Conservation (phyloP, 2,113 vertebrate species). For the Notothenia rossii region DNA sequence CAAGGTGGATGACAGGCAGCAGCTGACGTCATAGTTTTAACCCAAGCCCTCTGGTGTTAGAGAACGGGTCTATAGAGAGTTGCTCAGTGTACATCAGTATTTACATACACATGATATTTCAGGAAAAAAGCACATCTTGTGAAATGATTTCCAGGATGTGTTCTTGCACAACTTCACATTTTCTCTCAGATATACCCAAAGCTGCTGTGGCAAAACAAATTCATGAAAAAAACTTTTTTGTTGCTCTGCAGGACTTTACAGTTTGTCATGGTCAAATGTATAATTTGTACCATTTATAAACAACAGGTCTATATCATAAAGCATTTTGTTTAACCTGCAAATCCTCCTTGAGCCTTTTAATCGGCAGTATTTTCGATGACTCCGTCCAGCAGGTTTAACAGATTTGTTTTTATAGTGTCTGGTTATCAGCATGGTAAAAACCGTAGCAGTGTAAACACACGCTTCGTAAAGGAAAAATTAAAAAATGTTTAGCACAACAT, state of each 20-base stretch:
- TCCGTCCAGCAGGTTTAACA: not conserved
- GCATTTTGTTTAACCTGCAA: conserved; percentile 19
- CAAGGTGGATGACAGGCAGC: not conserved
- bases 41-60: conserved; percentile 2
- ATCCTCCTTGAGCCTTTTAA: conserved; percentile 21
- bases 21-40: conserved; percentile 43
- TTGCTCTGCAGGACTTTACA: conserved; percentile 12
- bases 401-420: conserved; percentile 41
- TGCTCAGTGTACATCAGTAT: not conserved
- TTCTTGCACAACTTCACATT: conserved; percentile 14
- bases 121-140: conserved; percentile 1
- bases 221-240: conserved; percentile 13
- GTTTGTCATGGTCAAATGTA: conserved; percentile 11
- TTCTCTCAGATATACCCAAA: conserved; percentile 10
- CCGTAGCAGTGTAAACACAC: conserved; percentile 13
- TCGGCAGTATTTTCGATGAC: conserved; percentile 25
- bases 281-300: conserved; percentile 23
- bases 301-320: conserved; percentile 26
- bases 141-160: conserved; percentile 7
- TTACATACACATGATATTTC: not conserved
- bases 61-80: not conserved
- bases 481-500: not conserved
- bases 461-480: conserved; percentile 2
- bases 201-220: conserved; percentile 16
- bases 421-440: conserved; percentile 24